These are phyloP conservation scores for Metallyticus violacea DNA, from an alignment of 2,888 invertebrate species.

Conservation along the genomic window DNA sequence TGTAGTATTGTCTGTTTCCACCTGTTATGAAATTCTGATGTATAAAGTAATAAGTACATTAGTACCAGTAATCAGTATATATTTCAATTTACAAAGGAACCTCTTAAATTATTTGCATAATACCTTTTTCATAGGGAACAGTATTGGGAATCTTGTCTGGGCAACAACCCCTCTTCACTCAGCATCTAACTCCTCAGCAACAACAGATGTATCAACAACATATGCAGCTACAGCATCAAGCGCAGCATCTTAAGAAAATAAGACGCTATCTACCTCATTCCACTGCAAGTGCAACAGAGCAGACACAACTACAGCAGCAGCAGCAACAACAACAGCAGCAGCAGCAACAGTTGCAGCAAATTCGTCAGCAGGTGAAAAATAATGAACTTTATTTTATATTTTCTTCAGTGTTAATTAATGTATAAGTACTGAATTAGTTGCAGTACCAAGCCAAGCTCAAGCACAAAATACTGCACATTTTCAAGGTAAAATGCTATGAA, in stretches of 20 bases:
- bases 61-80: no score
- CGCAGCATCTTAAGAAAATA: slow-evolving; percentile 47
- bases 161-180: slow-evolving; percentile 40
- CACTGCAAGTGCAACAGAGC: slow-evolving; percentile 28
- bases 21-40: no score
- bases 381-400: neutral
- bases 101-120: neutral
- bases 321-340: slow-evolving; percentile 26
- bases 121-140: neutral
- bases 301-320: slow-evolving; percentile 32
- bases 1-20: no score
- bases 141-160: slow-evolving; percentile 9
- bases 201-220: slow-evolving; percentile 48
- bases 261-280: slow-evolving; percentile 41
- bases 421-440: no score
- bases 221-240: slow-evolving; percentile 49
- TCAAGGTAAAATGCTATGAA: no score
- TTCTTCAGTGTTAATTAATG: no score
- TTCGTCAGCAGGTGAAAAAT: slow-evolving; percentile 25
- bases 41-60: no score
- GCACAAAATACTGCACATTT: no score
- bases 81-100: neutral
- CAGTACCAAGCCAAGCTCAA: no score
- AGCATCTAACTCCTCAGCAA: slow-evolving; percentile 60
- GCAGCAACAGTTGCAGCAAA: slow-evolving; percentile 34